phyloP scores from a whole-genome alignment of 2,888 invertebrate species.

The Kuschelorhynchus macadamiae region DNA sequence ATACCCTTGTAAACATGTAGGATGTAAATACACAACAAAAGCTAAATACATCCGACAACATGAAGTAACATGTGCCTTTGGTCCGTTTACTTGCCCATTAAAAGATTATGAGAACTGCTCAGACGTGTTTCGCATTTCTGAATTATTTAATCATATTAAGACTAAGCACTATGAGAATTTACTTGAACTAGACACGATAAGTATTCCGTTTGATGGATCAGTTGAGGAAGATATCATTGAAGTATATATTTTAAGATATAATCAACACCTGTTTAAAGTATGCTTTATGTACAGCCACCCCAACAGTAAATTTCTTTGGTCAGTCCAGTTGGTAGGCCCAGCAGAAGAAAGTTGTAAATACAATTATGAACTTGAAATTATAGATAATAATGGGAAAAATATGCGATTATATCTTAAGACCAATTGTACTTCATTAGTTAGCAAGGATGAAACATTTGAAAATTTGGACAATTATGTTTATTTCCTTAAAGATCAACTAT shows the following conservation, averaged over 20 bases:
- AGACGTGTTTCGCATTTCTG: constrained; percentile 23
- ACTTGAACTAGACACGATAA: constrained; percentile 56
- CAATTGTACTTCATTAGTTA: constrained; percentile 47
- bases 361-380: constrained; percentile 61
- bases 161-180: constrained; percentile 59
- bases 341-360: constrained; percentile 56
- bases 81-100: constrained; percentile 54
- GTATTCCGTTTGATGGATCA: constrained; percentile 49
- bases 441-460: constrained; percentile 22
- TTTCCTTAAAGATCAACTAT: constrained; percentile 31
- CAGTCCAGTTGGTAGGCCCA: constrained; percentile 60
- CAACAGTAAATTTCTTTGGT: constrained; percentile 55
- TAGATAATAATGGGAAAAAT: constrained; percentile 55
- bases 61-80: constrained; percentile 53
- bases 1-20: constrained; percentile 61
- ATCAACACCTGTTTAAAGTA: constrained; percentile 58
- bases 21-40: constrained; percentile 56
- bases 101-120: constrained; percentile 52
- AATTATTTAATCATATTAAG: constrained; percentile 72
- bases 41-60: constrained; percentile 55
- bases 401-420: constrained; percentile 53
- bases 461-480: constrained; percentile 23
- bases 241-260: constrained; percentile 57
- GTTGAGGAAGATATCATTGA: constrained; percentile 48
- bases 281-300: constrained; percentile 53